Evolutionary conservation across 2,113 vertebrate genomes (phyloP), one percentile per base, ranked within the genome.

Genomic region (Dicrurus megarhynchus): DNA sequence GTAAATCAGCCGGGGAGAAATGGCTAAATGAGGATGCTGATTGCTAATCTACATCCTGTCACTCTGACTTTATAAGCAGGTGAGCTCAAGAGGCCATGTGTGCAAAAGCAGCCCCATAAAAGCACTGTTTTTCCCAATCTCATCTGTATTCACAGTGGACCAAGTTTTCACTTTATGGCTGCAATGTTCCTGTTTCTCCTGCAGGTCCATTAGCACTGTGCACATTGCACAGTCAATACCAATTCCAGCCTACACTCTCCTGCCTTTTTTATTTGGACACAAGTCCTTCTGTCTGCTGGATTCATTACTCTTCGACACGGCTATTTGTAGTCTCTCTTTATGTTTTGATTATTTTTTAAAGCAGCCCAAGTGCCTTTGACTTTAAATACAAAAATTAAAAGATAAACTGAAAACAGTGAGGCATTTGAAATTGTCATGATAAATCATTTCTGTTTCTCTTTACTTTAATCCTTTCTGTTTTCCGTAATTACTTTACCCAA

Each of bases 101-200:
- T 57, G 49, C 55, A 75, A 93, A 84, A 91, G 37, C 53, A 84
- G 28, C 22, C 13, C 37, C 22, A 52, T 61, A 28, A 77, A 68
- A 42, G 20, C 65, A 39, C 53, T 42, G 35, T 2, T 86, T 32
- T 87, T 61, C 80, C 61, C 19, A 42, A 39, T 64, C 89, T 89
- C 69, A 96, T 96, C 92, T 93, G 86, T 92, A 96, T 96, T 95
- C 96, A 95, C 64, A 85, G 88, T 16, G 1, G 6, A 85, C 46
- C 49, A 42, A 74, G 53, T 70, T 92, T 90, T 84, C 52, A 22
- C 87, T 96, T 97, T 85, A 95, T 61, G 56, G 75, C 84, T 85
- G 90, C 87, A 77, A 61, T 79, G 83, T 90, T 95, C 95, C 90
- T 57, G 26, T 84, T 94, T 95, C 95, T 97, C 90, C 89, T 78